These are phyloP conservation scores for Capricornis sumatraensis DNA, from an alignment of 2,113 vertebrate species.

Conservation along the genomic window DNA sequence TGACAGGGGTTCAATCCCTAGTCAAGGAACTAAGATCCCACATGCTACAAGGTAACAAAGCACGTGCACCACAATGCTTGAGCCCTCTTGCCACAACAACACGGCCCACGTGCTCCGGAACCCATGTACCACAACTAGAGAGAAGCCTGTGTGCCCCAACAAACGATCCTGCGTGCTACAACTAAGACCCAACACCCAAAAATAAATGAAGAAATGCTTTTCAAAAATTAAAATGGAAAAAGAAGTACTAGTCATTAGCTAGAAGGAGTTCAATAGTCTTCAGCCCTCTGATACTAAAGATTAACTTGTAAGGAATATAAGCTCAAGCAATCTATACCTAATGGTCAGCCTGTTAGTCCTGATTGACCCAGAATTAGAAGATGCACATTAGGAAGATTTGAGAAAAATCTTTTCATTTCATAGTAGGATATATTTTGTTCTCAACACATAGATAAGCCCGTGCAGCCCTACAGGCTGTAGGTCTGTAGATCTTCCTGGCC, in stretches of 20 bases:
- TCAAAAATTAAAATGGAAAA: background rate
- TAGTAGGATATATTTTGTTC: background rate
- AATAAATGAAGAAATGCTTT: background rate
- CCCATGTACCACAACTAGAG: background rate
- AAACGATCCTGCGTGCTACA: rapidly evolving
- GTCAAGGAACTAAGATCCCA: background rate
- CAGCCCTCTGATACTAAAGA: background rate
- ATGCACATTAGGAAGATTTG: background rate
- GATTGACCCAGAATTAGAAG: background rate
- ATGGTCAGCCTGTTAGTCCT: background rate
- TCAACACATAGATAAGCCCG: background rate
- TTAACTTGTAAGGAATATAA: background rate
- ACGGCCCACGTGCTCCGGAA: rapidly evolving
- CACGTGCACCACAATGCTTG: background rate
- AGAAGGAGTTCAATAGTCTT: background rate
- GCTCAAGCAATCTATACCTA: background rate
- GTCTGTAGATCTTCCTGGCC: background rate
- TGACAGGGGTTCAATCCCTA: background rate
- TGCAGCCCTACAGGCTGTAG: rapidly evolving
- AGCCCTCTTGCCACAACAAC: background rate
- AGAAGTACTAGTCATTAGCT: background rate
- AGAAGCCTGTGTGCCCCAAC: background rate
- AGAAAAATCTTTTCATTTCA: background rate
- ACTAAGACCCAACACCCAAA: background rate
- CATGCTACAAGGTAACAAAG: background rate